Conservation (phyloP, 64 coral and sea anemone genomes). For the Porites lutea region DNA sequence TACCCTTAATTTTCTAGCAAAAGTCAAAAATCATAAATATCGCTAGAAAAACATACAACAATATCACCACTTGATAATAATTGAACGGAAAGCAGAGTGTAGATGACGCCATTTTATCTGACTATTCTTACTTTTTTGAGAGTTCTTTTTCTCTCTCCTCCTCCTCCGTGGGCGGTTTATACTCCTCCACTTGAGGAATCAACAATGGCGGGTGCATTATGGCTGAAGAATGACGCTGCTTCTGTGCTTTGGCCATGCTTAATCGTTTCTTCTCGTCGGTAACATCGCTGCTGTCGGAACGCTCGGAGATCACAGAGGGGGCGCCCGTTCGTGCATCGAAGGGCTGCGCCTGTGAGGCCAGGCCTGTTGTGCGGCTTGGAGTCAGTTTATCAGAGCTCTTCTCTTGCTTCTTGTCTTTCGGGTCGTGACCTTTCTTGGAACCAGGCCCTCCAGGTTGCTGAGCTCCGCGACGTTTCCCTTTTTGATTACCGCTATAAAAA, state of each 20-base stretch:
- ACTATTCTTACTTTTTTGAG: constrained; percentile 75
- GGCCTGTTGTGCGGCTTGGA: constrained; percentile 63
- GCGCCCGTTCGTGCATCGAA: constrained; percentile 72
- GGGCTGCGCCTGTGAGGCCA: constrained; percentile 44
- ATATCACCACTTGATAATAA: too few relatives aligned
- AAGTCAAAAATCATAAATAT: too few relatives aligned
- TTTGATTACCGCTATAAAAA: constrained; percentile 55
- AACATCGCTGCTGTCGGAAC: constrained; percentile 93
- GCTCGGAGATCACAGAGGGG: constrained; percentile 91
- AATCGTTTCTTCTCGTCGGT: constrained; percentile 87
- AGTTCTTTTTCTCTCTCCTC: constrained; percentile 90
- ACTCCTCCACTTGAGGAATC: constrained; percentile 47
- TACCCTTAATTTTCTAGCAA: too few relatives aligned
- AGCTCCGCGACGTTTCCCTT: constrained; percentile 69
- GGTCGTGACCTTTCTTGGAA: constrained; percentile 89
- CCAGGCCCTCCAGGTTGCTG: constrained; percentile 73
- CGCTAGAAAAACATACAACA: too few relatives aligned
- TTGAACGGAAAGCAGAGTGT: too few relatives aligned
- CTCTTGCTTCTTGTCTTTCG: constrained; percentile 90
- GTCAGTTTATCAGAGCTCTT: constrained; percentile 89
- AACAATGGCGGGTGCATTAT: constrained; percentile 32
- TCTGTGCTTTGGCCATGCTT: constrained; percentile 69
- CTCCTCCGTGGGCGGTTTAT: constrained; percentile 77
- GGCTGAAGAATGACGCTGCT: constrained; percentile 73
- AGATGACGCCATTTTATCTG: too few relatives aligned